A percentile compares a stretch with the other conserved stretches of the same genome.
These are phyloP conservation scores for Eupeodes corollae DNA, from an alignment of 1,140 invertebrate species.

Conservation along the genomic window DNA sequence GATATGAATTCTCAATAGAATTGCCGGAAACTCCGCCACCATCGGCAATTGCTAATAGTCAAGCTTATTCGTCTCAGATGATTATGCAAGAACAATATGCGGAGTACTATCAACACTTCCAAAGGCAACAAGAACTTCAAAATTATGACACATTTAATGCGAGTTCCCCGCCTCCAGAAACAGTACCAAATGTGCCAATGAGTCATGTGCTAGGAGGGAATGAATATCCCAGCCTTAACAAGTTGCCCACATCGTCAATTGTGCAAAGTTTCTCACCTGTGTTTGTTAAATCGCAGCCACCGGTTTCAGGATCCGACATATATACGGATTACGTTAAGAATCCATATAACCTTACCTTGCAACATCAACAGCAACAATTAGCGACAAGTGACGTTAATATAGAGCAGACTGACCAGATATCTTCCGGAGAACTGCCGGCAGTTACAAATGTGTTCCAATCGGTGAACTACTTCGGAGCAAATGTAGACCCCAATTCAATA, in stretches of 20 bases:
- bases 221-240: conserved; percentile 24
- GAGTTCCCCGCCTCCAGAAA: not conserved
- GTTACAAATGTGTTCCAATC: conserved; percentile 17
- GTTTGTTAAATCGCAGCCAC: conserved; percentile 11
- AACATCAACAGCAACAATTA: conserved; percentile 13
- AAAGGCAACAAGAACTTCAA: not conserved
- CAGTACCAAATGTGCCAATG: conserved; percentile 18
- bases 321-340: conserved; percentile 41
- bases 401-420: not conserved
- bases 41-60: not conserved
- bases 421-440: not conserved
- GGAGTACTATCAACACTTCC: conserved; percentile 11
- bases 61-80: conserved; percentile 4
- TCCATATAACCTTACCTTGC: conserved; percentile 38
- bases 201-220: conserved; percentile 24
- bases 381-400: not conserved
- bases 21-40: conserved; percentile 8
- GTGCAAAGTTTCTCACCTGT: conserved; percentile 30
- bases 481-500: conserved; percentile 36
- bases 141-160: not conserved
- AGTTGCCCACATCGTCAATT: conserved; percentile 28
- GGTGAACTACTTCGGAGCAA: conserved; percentile 44
- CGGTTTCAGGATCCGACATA: conserved; percentile 19
- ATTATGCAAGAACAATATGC: conserved; percentile 9
- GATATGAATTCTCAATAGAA: conserved; percentile 9